phyloP scores from a whole-genome alignment of 2,797 vertebrate species.

The Staurois parvus region DNA sequence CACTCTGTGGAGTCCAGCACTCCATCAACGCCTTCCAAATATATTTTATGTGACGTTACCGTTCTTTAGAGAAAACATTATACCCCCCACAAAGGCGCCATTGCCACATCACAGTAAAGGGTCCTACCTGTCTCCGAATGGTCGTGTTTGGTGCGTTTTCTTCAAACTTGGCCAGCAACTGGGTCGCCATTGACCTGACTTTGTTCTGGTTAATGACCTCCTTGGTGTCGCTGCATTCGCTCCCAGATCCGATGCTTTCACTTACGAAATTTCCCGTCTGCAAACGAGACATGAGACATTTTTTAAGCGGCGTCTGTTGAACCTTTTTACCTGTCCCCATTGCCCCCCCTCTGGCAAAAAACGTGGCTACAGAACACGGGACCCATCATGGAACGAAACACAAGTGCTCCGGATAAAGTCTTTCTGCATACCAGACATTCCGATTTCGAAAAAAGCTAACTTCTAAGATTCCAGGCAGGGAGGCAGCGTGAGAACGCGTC shows the following conservation, averaged over 20 bases:
- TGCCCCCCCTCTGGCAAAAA: background rate
- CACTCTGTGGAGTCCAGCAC: no score
- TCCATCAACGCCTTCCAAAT: no score
- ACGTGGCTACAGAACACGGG: background rate
- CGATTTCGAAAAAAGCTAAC: background rate
- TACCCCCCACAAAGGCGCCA: no score
- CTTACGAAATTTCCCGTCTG: slow-evolving; percentile 81
- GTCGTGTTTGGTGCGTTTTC: slow-evolving; percentile 79
- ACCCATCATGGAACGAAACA: background rate
- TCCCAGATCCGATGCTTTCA: slow-evolving; percentile 71
- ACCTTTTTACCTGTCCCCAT: slow-evolving; percentile 12
- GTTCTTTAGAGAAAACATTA: no score
- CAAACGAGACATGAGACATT: slow-evolving; percentile 47
- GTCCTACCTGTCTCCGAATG: slow-evolving; percentile 84
- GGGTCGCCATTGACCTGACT: slow-evolving; percentile 94
- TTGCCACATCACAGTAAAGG: no score
- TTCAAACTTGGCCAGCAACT: slow-evolving; percentile 94
- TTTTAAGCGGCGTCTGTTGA: background rate
- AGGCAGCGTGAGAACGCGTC: background rate
- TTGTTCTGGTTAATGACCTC: slow-evolving; percentile 85
- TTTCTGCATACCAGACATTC: slow-evolving; percentile 11
- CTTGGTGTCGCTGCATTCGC: slow-evolving; percentile 74
- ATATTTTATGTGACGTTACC: no score
- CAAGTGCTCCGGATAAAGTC: background rate
- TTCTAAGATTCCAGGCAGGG: background rate